Conservation (phyloP, 2,888 invertebrate genomes). For the Drosophila affinis region DNA sequence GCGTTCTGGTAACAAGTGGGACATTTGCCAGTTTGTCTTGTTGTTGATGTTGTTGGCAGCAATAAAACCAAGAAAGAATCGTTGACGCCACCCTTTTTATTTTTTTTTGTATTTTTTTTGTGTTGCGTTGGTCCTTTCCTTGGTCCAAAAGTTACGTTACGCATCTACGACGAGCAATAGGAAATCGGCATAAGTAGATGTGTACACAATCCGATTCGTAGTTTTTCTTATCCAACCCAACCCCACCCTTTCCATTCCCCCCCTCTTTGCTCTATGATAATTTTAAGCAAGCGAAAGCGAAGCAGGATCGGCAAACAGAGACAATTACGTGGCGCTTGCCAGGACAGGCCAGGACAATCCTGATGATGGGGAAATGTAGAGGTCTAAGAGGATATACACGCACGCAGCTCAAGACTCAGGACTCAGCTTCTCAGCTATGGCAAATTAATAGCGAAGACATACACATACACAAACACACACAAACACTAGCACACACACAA, state of each 20-base stretch:
- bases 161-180: conserved; percentile 63
- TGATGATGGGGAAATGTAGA: conserved; percentile 41
- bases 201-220: conserved; percentile 72
- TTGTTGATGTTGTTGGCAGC: conserved; percentile 68
- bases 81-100: conserved; percentile 77
- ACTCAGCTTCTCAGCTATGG: conserved; percentile 55
- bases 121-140: neutral
- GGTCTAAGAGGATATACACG: conserved; percentile 3
- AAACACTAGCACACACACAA: conserved; percentile 9
- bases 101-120: conserved; percentile 36
- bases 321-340: conserved; percentile 74
- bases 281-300: conserved; percentile 70
- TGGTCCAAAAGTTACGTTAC: conserved; percentile 54
- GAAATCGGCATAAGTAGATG: conserved; percentile 78
- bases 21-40: conserved; percentile 73
- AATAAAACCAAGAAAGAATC: conserved; percentile 75
- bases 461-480: conserved; percentile 8
- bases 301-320: conserved; percentile 5
- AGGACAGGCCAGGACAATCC: conserved; percentile 69
- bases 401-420: conserved; percentile 6
- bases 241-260: neutral
- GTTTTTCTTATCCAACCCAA: conserved; percentile 17
- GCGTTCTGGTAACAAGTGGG: conserved; percentile 72
- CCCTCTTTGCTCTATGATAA: conserved; percentile 63
- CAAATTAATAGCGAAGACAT: conserved; percentile 73